These are phyloP conservation scores for Microchrysa polita DNA, from an alignment of 2,888 invertebrate species.

Conservation along the genomic window DNA sequence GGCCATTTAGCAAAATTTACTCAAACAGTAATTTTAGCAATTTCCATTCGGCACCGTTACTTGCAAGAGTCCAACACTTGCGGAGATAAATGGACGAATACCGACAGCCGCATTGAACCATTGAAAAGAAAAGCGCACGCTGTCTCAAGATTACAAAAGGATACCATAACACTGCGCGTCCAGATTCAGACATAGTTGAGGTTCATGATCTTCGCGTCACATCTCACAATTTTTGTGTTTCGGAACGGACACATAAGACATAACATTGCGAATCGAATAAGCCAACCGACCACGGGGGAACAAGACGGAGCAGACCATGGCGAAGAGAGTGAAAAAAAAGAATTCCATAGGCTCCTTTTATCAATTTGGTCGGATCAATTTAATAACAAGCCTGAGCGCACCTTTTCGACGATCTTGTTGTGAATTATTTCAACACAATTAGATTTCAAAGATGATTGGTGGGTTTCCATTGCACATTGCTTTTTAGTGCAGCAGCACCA, in stretches of 20 bases:
- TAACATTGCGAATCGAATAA: too few relatives aligned
- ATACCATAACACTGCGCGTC: background rate
- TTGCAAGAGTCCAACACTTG: background rate
- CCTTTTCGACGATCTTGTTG: constrained; percentile 23
- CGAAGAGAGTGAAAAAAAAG: background rate
- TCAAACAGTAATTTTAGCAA: constrained; percentile 8
- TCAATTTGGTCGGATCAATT: constrained; percentile 35
- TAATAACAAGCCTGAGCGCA: constrained; percentile 25
- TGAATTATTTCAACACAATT: constrained; percentile 31
- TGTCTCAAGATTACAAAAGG: background rate
- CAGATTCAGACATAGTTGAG: constrained; percentile 4
- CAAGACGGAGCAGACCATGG: too few relatives aligned
- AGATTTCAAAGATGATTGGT: constrained; percentile 22
- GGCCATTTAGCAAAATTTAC: constrained; percentile 5
- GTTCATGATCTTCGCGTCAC: constrained; percentile 20
- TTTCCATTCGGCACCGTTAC: background rate
- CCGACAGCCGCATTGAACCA: constrained; percentile 4
- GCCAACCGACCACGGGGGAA: too few relatives aligned
- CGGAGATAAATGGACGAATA: constrained; percentile 3
- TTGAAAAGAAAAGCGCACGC: background rate
- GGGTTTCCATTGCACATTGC: background rate
- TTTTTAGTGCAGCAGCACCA: background rate
- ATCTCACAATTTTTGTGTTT: background rate
- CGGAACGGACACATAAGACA: too few relatives aligned
- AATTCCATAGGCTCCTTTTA: background rate